phyloP scores from a whole-genome alignment of 2,113 vertebrate genomes.

The Acanthisitta chloris region DNA sequence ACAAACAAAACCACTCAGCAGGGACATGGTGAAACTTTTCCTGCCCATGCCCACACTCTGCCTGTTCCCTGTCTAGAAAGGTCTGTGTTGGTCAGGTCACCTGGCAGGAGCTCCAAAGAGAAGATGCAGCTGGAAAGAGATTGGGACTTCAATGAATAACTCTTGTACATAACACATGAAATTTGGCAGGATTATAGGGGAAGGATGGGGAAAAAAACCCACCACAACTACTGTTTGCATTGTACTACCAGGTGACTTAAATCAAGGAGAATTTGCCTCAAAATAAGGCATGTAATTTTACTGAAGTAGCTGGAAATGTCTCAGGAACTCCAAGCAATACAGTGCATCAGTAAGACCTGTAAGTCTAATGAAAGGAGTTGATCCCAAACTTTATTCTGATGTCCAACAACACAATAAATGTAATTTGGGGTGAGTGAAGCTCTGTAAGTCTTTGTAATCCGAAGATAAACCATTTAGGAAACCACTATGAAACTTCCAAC shows the following conservation, averaged over 20 bases:
- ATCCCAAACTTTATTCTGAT: neutral
- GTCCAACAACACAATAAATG: neutral
- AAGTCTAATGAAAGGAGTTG: neutral
- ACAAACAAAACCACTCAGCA: neutral
- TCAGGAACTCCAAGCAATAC: neutral
- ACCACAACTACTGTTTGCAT: neutral
- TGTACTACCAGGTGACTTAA: neutral
- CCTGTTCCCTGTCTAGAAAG: neutral
- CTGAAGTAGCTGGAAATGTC: neutral
- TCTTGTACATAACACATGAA: neutral
- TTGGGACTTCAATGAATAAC: neutral
- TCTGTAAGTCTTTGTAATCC: neutral
- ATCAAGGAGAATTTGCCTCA: neutral
- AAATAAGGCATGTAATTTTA: neutral
- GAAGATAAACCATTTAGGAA: neutral
- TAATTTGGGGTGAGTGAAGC: neutral
- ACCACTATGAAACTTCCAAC: too few relatives aligned
- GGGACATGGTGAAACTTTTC: fast-evolving
- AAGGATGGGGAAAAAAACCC: neutral
- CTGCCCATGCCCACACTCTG: too few relatives aligned
- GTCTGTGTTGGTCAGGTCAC: neutral
- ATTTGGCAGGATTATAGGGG: neutral
- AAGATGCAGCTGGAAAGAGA: neutral
- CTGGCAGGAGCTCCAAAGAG: neutral
- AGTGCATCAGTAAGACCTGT: neutral